Evolutionary conservation across 2,113 vertebrate species (phyloP).

Genomic region (Catharus fuscescens): DNA sequence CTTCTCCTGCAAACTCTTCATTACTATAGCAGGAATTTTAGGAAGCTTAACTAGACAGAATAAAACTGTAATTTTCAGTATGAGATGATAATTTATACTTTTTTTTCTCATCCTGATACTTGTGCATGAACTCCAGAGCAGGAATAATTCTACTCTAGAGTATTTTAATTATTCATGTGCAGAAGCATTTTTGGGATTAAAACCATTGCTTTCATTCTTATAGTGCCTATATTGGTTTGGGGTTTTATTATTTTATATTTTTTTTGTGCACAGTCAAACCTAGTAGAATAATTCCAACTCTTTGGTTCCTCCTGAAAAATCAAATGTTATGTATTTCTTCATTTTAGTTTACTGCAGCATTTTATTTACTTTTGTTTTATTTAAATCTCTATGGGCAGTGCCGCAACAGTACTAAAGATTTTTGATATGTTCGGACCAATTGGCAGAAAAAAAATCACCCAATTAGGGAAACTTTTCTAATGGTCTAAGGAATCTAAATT

Average conservation of each 20-base stretch:
- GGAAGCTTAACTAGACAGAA: background rate
- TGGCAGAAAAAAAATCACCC: background rate
- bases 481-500: background rate
- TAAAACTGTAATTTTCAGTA: background rate
- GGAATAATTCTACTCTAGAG: background rate
- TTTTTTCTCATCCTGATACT: background rate
- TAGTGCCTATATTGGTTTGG: accelerated
- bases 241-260: background rate
- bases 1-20: background rate
- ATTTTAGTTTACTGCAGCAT: background rate
- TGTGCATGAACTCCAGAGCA: background rate
- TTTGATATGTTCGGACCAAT: background rate
- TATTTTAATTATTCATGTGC: background rate
- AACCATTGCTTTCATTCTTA: background rate
- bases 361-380: background rate
- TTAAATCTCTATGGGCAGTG: background rate
- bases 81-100: background rate
- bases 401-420: background rate
- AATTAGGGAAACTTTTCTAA: background rate
- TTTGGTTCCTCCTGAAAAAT: background rate
- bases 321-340: background rate
- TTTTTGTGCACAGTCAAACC: background rate
- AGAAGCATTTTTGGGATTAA: background rate
- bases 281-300: background rate
- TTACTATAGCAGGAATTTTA: background rate